These are phyloP conservation scores for Propithecus coquereli DNA, from an alignment of 2,113 vertebrate genomes.

Conservation along the genomic window DNA sequence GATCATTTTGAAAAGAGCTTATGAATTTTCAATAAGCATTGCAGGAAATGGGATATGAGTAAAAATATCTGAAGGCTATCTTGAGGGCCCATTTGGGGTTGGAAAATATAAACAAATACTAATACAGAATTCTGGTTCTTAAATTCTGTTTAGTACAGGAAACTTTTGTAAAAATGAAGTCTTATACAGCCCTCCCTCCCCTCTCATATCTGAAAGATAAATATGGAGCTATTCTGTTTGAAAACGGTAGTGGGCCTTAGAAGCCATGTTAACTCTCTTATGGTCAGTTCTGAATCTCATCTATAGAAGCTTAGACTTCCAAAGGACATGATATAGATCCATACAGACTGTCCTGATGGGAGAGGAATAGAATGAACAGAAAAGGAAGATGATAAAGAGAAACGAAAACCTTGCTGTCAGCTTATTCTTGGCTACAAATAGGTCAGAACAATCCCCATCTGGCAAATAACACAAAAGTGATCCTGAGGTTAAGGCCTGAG, in stretches of 20 bases:
- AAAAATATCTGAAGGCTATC: neutral
- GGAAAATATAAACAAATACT: constrained; percentile 5
- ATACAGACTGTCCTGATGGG: neutral
- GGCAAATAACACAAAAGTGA: neutral
- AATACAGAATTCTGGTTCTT: neutral
- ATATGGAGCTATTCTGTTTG: neutral
- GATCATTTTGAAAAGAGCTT: neutral
- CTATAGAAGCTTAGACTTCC: neutral
- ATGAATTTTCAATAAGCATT: neutral
- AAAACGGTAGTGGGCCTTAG: neutral
- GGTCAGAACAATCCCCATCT: accelerated
- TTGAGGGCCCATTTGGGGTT: neutral
- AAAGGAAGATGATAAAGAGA: neutral
- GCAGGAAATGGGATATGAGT: neutral
- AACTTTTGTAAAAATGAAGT: neutral
- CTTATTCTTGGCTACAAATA: neutral
- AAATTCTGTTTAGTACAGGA: neutral
- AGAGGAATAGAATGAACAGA: neutral
- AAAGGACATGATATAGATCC: neutral
- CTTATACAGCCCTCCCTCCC: neutral
- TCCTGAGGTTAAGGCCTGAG: neutral
- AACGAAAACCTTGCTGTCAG: neutral
- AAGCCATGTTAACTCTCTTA: neutral
- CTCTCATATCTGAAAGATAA: neutral
- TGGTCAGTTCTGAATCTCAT: neutral